Evolutionary conservation across 1,140 invertebrate genomes (phyloP), one percentile per base, ranked within the genome.

Genomic region (Ditylenchus dipsaci): DNA sequence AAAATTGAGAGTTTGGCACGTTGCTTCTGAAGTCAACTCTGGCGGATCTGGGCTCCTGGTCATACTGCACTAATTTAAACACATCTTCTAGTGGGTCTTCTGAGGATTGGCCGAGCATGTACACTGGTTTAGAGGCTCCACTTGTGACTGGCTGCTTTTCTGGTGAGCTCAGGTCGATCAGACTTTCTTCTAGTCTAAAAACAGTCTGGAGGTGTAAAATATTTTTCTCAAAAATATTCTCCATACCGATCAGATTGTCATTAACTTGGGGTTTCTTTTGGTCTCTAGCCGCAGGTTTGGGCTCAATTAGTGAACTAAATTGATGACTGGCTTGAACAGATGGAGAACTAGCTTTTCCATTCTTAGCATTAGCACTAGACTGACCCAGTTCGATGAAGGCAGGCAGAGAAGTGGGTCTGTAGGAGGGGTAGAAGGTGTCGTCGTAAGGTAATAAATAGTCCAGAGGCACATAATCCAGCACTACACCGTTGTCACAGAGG

Each of bases 401-500:
- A 15, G 49, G 49, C 49, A 53, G 23, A 26, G 49, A 53, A 53
- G 49, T 26, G 23, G 49, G 49, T 53, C 49, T 53, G 15, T 53
- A 53, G 3, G 49, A 53, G 8, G 49, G 49, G 23, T 19, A 53
- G 23, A 53, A 53, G 15, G n/a, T 53, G 49, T 68, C 67, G 67
- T 68, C 67, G 19, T 68, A 68, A 30, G 72, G 72, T 29, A 27
- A 30, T 56, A 73, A 59, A 33, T 43, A n/a, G 21, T 59, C 47
- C 19, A 69, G 8, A 27, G 72, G 73, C 1, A 73, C 73, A 17
- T 59, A 49, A 26, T 63, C 73, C 15, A 30, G 43, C 8, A 19
- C 17, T 17, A 73, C 72, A 0, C 72, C 73, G 38, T 73, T 73
- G 17, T 73, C 72, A 38, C 72, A 73, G 5, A 69, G 23, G 70